phyloP scores from a whole-genome alignment of 2,797 vertebrate genomes.

The Graptemys geographica region DNA sequence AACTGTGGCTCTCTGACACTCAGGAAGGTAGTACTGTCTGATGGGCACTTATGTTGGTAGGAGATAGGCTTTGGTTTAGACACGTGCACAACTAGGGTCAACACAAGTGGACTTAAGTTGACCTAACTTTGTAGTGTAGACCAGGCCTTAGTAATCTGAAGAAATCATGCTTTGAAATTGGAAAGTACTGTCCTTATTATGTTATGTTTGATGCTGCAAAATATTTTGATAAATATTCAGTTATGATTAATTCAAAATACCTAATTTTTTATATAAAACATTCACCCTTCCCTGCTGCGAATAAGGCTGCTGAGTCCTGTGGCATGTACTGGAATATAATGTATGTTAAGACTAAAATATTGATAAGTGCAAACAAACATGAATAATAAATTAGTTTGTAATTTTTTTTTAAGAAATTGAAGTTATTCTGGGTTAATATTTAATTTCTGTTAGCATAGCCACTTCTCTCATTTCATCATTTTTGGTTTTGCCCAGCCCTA shows the following conservation, averaged over 20 bases:
- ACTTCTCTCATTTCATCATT: background rate
- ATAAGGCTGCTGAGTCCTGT: background rate
- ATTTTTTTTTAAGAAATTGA: background rate
- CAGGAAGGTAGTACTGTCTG: background rate
- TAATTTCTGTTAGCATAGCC: background rate
- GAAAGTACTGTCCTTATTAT: background rate
- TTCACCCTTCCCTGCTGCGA: background rate
- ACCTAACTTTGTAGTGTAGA: background rate
- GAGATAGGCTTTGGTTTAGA: background rate
- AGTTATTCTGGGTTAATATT: background rate
- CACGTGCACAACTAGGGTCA: background rate
- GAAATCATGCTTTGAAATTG: background rate
- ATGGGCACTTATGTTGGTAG: background rate
- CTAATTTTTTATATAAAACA: background rate
- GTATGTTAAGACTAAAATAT: background rate
- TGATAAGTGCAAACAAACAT: background rate
- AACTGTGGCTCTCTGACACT: background rate
- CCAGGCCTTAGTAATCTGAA: background rate
- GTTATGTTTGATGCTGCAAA: background rate
- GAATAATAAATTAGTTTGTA: background rate
- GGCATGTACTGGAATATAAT: background rate
- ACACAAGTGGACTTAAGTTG: background rate
- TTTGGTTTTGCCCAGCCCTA: background rate
- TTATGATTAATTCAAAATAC: conserved; percentile 14
- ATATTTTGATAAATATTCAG: background rate